Evolutionary conservation across 1,140 invertebrate genomes (phyloP).

Genomic region (Campoletis sonorensis): DNA sequence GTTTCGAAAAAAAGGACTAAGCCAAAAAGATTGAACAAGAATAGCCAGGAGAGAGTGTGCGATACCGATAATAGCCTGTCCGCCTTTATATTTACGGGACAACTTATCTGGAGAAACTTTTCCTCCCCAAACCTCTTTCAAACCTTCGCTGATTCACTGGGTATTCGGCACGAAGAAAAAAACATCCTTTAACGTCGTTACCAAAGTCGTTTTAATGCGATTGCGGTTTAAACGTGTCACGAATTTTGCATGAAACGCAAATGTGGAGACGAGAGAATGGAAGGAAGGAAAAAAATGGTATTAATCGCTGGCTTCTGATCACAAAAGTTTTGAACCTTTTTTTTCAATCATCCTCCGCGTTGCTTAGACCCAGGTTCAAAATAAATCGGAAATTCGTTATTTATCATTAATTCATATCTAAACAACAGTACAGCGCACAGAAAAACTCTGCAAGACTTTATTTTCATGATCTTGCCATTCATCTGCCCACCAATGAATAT

Average conservation of each 20-base stretch:
- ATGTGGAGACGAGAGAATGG: too few species aligned
- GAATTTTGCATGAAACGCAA: neutral
- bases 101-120: conserved; percentile 46
- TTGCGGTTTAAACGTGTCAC: conserved; percentile 20
- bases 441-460: too few species aligned
- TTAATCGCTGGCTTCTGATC: too few species aligned
- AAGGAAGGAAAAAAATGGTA: too few species aligned
- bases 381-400: too few species aligned
- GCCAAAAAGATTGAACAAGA: conserved; percentile 9
- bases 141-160: conserved; percentile 9
- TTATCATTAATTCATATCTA: too few species aligned
- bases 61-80: conserved; percentile 50
- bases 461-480: neutral
- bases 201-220: conserved; percentile 42
- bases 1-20: neutral
- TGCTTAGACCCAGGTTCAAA: too few species aligned
- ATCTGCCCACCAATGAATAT: neutral
- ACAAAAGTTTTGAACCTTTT: too few species aligned
- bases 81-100: conserved; percentile 48
- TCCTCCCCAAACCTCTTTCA: neutral
- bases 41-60: conserved; percentile 15
- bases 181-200: neutral
- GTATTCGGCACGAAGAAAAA: conserved; percentile 2
- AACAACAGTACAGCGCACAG: neutral
- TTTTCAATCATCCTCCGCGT: too few species aligned